These are phyloP conservation scores for Eupithecia pulchellata DNA, from an alignment of 2,888 invertebrate species.

Conservation along the genomic window DNA sequence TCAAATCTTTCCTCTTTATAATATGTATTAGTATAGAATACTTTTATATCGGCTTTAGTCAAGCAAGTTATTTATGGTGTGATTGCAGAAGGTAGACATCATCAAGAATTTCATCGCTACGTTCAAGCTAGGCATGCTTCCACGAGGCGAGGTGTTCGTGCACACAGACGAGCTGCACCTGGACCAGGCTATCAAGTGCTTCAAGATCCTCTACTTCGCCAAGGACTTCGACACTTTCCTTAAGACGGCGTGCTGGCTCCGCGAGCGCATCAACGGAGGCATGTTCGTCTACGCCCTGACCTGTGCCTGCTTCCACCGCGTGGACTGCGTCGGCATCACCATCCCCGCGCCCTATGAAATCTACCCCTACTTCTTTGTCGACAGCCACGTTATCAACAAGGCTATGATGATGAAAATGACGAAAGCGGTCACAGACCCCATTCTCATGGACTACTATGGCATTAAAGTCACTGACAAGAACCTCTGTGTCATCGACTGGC, in stretches of 20 bases:
- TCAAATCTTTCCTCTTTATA: too few relatives aligned
- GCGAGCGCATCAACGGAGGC: constrained; percentile 89
- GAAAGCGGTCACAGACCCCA: constrained; percentile 83
- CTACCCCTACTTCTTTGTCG: constrained; percentile 91
- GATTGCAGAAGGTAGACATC: constrained; percentile 80
- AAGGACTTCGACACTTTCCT: constrained; percentile 89
- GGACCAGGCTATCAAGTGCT: constrained; percentile 86
- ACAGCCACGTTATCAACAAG: constrained; percentile 88
- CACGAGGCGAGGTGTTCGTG: constrained; percentile 86
- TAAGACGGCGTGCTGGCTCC: constrained; percentile 88
- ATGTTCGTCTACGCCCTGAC: constrained; percentile 90
- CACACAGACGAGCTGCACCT: constrained; percentile 86
- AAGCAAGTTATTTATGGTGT: constrained; percentile 4
- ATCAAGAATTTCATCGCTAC: constrained; percentile 85
- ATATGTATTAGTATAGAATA: too few relatives aligned
- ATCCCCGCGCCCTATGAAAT: constrained; percentile 91
- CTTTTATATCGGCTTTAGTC: too few relatives aligned
- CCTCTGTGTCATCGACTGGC: constrained; percentile 88
- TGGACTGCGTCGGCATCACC: constrained; percentile 87
- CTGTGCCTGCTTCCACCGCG: constrained; percentile 88
- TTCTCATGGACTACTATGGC: constrained; percentile 81
- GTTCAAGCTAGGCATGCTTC: constrained; percentile 86
- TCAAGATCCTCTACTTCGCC: constrained; percentile 87
- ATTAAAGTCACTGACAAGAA: constrained; percentile 82
- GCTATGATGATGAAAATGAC: constrained; percentile 88